Evolutionary conservation across 2,888 invertebrate species (phyloP).

Genomic region (Aporophyla lueneburgensis): DNA sequence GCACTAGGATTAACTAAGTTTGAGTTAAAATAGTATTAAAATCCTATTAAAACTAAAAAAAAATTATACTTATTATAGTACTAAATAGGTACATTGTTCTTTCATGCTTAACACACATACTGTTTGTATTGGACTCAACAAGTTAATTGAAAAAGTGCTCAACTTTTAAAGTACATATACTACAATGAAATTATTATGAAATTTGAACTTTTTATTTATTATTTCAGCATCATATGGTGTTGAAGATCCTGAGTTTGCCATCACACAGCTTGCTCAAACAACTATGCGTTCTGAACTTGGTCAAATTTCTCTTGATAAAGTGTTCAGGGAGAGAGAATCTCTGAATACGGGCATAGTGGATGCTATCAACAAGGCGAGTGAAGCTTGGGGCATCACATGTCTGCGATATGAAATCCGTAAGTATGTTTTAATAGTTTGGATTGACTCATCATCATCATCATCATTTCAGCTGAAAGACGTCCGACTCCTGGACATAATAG

Average conservation of each 20-base stretch:
- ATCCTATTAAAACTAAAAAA: not conserved
- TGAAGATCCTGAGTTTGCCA: slow-evolving; percentile 99
- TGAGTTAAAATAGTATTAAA: not conserved
- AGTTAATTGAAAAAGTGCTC: not conserved
- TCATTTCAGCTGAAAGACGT: too few relatives aligned
- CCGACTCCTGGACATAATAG: too few relatives aligned
- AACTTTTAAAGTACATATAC: not conserved
- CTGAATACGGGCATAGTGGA: slow-evolving; percentile 98
- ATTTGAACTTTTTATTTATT: slow-evolving; percentile 2
- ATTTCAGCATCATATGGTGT: slow-evolving; percentile 97
- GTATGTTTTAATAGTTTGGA: slow-evolving; percentile 62
- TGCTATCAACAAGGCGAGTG: slow-evolving; percentile 99
- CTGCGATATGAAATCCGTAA: slow-evolving; percentile 93
- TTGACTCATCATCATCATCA: not conserved
- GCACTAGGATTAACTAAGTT: not conserved
- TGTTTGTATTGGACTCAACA: not conserved
- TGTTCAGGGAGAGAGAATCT: slow-evolving; percentile 98
- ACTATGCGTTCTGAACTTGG: slow-evolving; percentile 99
- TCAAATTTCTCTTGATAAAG: slow-evolving; percentile 98
- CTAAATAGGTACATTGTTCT: not conserved
- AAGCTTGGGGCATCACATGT: slow-evolving; percentile 99
- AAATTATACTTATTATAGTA: not conserved
- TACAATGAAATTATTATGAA: not conserved
- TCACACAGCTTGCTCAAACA: slow-evolving; percentile 99
- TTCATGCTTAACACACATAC: not conserved